Conservation (phyloP, 2,797 vertebrate genomes). For the Lophius americanus region DNA sequence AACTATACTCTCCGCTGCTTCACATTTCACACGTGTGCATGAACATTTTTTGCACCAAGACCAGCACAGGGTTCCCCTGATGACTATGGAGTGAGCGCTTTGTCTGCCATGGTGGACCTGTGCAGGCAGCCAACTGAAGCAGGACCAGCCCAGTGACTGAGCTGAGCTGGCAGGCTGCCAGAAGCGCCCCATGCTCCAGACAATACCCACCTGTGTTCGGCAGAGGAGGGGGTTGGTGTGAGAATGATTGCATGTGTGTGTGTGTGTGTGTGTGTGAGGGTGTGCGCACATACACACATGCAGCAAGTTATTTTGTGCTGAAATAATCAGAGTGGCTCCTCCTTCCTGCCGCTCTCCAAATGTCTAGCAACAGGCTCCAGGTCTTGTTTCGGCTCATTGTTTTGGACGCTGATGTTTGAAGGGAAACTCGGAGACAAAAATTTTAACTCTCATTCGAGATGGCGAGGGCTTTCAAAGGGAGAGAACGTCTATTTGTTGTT, state of each 20-base stretch:
- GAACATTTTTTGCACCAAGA: background rate
- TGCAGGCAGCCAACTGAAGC: conserved; percentile 58
- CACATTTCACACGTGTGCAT: background rate
- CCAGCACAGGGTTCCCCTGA: background rate
- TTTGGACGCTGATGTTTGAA: conserved; percentile 54
- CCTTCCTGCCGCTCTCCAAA: conserved; percentile 42
- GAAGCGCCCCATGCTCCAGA: conserved; percentile 68
- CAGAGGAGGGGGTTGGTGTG: conserved; percentile 53
- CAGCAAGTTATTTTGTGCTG: conserved; percentile 58
- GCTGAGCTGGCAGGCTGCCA: conserved; percentile 71
- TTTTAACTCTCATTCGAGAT: conserved; percentile 36
- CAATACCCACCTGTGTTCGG: conserved; percentile 81
- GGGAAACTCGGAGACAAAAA: conserved; percentile 55
- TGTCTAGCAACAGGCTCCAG: conserved; percentile 69
- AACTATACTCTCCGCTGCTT: background rate
- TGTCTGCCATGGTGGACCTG: conserved; percentile 56
- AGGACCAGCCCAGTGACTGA: conserved; percentile 68
- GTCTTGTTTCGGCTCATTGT: conserved; percentile 64
- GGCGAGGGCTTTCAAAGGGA: conserved; percentile 24
- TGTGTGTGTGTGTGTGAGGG: conserved; percentile 12
- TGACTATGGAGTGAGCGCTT: conserved; percentile 42
- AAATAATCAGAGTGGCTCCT: conserved; percentile 54
- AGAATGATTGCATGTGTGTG: conserved; percentile 30
- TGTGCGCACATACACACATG: conserved; percentile 11
- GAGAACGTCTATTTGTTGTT: conserved; percentile 19